Percentiles rank a stretch among this genome's conserved stretches.
Evolutionary conservation across 2,113 vertebrate species (phyloP).

Genomic region (Caranx melampygus): DNA sequence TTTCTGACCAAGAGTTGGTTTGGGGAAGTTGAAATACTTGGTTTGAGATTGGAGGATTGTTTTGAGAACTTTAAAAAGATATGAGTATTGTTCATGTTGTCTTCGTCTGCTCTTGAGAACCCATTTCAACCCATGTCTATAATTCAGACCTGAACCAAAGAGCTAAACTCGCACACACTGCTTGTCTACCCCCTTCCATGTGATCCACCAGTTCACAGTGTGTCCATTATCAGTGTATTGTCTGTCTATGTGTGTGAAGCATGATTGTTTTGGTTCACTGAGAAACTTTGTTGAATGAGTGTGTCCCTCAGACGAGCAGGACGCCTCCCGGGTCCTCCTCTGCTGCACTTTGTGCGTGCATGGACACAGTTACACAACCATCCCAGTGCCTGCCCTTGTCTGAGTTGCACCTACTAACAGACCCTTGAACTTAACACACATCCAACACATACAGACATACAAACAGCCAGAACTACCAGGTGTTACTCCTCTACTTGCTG

Average conservation of each 20-base stretch:
- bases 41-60: background rate
- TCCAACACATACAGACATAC: slow-evolving; percentile 47
- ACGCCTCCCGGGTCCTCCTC: slow-evolving; percentile 48
- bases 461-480: slow-evolving; percentile 57
- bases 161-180: slow-evolving; percentile 12
- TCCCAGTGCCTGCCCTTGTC: slow-evolving; percentile 65
- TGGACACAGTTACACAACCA: slow-evolving; percentile 56
- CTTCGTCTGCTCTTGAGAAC: slow-evolving; percentile 21
- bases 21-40: background rate
- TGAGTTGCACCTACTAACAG: slow-evolving; percentile 60
- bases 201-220: slow-evolving; percentile 37
- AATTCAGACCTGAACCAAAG: slow-evolving; percentile 18
- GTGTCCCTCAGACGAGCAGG: slow-evolving; percentile 62
- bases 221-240: slow-evolving; percentile 67
- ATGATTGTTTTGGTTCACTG: slow-evolving; percentile 71
- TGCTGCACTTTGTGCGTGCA: slow-evolving; percentile 60
- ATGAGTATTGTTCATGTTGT: slow-evolving; percentile 7
- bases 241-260: slow-evolving; percentile 73
- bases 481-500: slow-evolving; percentile 65
- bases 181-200: slow-evolving; percentile 23
- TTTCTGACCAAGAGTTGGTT: background rate
- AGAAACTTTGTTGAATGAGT: slow-evolving; percentile 58
- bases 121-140: background rate
- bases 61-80: background rate
- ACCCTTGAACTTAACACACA: slow-evolving; percentile 67